Conservation (phyloP, 2,797 vertebrate genomes). For the Enteromius paludinosus region DNA sequence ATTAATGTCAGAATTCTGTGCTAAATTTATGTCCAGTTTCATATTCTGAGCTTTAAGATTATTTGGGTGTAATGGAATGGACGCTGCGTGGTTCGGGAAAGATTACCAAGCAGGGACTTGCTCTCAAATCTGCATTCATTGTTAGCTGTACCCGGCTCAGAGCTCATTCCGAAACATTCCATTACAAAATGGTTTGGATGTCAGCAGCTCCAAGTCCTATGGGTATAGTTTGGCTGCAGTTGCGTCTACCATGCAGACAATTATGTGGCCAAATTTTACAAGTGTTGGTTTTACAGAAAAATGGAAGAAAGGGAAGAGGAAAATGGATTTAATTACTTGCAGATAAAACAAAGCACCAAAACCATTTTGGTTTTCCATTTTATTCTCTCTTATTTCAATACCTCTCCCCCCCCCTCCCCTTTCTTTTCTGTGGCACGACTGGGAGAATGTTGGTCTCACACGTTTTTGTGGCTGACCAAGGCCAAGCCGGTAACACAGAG, state of each 20-base stretch:
- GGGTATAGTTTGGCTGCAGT: conserved; percentile 69
- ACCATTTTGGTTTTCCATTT: conserved; percentile 66
- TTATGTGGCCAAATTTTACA: conserved; percentile 72
- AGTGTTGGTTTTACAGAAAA: conserved; percentile 66
- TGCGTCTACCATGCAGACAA: conserved; percentile 59
- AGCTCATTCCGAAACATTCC: conserved; percentile 59
- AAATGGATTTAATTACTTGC: conserved; percentile 77
- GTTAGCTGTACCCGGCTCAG: conserved; percentile 44
- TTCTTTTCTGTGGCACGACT: conserved; percentile 55
- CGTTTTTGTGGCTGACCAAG: conserved; percentile 62
- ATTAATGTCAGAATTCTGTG: conserved; percentile 25
- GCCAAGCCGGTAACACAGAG: conserved; percentile 63
- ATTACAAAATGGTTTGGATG: conserved; percentile 68
- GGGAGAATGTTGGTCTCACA: conserved; percentile 63
- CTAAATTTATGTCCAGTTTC: conserved; percentile 15
- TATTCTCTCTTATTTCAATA: conserved; percentile 39
- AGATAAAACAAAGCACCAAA: conserved; percentile 69
- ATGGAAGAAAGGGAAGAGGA: conserved; percentile 63
- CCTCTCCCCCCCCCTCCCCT: conserved; percentile 23
- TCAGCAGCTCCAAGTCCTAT: conserved; percentile 59
- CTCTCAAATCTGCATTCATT: conserved; percentile 49
- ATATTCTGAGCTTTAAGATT: background rate
- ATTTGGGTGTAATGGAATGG: conserved; percentile 32
- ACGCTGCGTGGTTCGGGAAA: conserved; percentile 1
- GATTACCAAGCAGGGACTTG: conserved; percentile 21